Percentiles rank a stretch among this genome's conserved stretches.
Evolutionary conservation across 2,888 invertebrate species (phyloP).

Genomic region (Drosophila ochracea): DNA sequence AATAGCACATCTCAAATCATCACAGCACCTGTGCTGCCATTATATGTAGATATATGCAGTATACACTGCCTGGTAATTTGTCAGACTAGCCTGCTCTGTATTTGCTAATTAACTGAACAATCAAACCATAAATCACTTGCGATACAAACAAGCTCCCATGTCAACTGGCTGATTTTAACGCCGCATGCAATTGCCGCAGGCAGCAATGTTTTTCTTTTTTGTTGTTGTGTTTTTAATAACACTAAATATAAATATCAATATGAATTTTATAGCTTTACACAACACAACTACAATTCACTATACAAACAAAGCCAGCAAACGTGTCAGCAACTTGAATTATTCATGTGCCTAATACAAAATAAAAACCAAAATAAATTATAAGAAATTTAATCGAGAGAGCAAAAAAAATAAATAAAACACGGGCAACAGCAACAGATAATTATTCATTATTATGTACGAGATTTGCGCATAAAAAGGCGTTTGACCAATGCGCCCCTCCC

Average conservation of each 20-base stretch:
- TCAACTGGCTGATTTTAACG: constrained; percentile 59
- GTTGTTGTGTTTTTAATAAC: constrained; percentile 10
- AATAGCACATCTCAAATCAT: constrained; percentile 3
- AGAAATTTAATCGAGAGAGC: constrained; percentile 56
- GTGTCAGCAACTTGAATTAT: constrained; percentile 66
- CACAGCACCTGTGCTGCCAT: neutral
- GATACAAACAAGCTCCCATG: constrained; percentile 51
- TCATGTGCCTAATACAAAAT: constrained; percentile 70
- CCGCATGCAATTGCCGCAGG: constrained; percentile 42
- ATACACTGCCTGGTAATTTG: constrained; percentile 37
- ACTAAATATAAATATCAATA: constrained; percentile 69
- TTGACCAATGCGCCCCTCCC: constrained; percentile 46
- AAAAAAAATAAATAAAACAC: constrained; percentile 11
- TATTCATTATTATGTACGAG: constrained; percentile 78
- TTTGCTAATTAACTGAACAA: constrained; percentile 76
- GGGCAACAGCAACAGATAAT: constrained; percentile 53
- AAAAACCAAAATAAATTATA: constrained; percentile 78
- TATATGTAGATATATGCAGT: constrained; percentile 15
- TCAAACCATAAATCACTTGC: constrained; percentile 67
- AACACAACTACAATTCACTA: neutral
- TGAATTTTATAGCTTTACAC: constrained; percentile 60
- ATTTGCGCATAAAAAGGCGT: constrained; percentile 55
- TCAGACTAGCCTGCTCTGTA: constrained; percentile 48
- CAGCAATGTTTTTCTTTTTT: constrained; percentile 35
- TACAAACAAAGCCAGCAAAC: constrained; percentile 30